Evolutionary conservation across 1,140 invertebrate genomes (phyloP).

Genomic region (Zaprionus capensis): DNA sequence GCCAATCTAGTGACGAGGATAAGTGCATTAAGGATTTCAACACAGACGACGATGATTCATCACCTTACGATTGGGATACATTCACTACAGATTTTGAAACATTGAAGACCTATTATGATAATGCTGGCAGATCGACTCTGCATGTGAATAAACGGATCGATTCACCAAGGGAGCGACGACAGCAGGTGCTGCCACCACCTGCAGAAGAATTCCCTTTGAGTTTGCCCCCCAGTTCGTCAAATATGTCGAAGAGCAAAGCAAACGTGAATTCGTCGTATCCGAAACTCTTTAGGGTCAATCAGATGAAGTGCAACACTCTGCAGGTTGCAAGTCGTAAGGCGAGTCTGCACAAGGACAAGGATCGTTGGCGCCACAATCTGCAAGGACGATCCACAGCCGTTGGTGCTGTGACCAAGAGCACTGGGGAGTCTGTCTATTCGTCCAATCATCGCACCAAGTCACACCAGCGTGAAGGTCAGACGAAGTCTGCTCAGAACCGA

Average conservation of each 20-base stretch:
- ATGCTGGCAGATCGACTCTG: not conserved
- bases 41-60: not conserved
- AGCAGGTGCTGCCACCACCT: not conserved
- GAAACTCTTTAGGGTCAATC: slow-evolving; percentile 26
- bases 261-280: slow-evolving; percentile 2
- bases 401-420: slow-evolving; percentile 2
- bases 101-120: slow-evolving; percentile 1
- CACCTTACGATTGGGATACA: slow-evolving; percentile 34
- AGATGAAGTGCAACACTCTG: slow-evolving; percentile 7
- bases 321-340: not conserved
- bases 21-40: not conserved
- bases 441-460: not conserved
- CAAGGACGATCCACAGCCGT: not conserved
- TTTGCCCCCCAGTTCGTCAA: not conserved
- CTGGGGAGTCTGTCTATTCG: not conserved
- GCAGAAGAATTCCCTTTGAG: not conserved
- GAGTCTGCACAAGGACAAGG: slow-evolving; percentile 19
- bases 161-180: not conserved
- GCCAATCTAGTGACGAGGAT: not conserved
- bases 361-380: slow-evolving; percentile 14
- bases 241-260: not conserved
- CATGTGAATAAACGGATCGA: not conserved
- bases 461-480: not conserved
- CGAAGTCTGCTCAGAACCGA: not conserved
- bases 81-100: slow-evolving; percentile 6